These are phyloP conservation scores for Mythimna loreyi DNA, from an alignment of 2,888 invertebrate genomes.

Conservation along the genomic window DNA sequence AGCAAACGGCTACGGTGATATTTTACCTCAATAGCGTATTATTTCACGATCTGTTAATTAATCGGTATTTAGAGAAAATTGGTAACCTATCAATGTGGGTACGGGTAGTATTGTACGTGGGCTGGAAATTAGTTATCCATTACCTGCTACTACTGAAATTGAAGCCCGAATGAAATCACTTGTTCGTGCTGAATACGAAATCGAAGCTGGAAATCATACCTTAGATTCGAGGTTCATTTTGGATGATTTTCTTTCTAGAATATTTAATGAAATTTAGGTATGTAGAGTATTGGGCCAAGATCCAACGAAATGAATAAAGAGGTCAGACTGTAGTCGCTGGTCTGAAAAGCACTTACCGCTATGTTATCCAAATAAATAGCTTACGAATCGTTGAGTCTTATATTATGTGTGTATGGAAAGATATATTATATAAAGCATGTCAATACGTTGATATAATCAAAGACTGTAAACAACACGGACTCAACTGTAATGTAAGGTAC, in stretches of 20 bases:
- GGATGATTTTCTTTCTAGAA: conserved; percentile 2
- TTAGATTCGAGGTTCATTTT: conserved; percentile 3
- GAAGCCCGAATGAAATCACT: conserved; percentile 43
- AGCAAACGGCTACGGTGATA: conserved; percentile 36
- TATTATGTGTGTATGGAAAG: not conserved
- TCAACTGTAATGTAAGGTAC: too few species aligned
- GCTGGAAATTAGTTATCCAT: conserved; percentile 45
- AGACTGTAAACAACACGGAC: too few species aligned
- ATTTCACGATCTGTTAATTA: conserved; percentile 43
- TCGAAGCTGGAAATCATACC: conserved; percentile 28
- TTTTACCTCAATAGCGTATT: conserved; percentile 19
- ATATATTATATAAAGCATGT: not conserved
- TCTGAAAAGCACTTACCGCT: conserved; percentile 1
- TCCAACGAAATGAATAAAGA: conserved; percentile 11
- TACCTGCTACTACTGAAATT: conserved; percentile 45
- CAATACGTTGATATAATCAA: too few species aligned
- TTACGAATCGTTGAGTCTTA: not conserved
- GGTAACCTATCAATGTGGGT: conserved; percentile 35
- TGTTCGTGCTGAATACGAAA: conserved; percentile 48
- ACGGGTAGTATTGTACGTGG: conserved; percentile 46
- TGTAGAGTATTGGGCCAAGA: conserved; percentile 17
- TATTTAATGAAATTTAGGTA: conserved; percentile 14
- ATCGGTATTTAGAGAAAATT: conserved; percentile 50
- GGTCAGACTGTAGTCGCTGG: conserved; percentile 11
- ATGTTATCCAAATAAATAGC: conserved; percentile 8